These are phyloP conservation scores for Pachydiplax longipennis DNA, from an alignment of 2,888 invertebrate genomes.

Conservation along the genomic window DNA sequence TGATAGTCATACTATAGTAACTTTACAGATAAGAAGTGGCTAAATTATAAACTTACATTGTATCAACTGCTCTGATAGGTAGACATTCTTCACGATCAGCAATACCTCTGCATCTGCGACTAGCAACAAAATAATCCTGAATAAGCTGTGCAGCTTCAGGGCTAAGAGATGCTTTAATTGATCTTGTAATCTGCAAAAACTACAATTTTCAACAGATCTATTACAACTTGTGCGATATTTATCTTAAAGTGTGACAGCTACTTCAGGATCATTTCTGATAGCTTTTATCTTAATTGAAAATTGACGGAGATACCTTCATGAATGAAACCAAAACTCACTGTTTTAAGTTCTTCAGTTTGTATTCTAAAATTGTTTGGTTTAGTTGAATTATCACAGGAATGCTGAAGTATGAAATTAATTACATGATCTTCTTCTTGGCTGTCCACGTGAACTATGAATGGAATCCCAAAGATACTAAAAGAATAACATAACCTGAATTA, in stretches of 20 bases:
- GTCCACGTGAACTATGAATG: constrained; percentile 55
- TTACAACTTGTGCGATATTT: no score
- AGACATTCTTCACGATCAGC: constrained; percentile 55
- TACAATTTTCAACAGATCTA: neutral
- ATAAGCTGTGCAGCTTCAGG: constrained; percentile 58
- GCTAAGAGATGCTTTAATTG: neutral
- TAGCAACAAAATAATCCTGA: constrained; percentile 61
- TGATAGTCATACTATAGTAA: no score
- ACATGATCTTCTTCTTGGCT: constrained; percentile 54
- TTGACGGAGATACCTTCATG: no score
- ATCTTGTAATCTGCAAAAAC: neutral
- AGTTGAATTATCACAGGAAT: neutral
- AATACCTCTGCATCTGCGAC: constrained; percentile 56
- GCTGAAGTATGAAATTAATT: neutral
- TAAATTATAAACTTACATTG: constrained; percentile 53
- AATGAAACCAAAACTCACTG: neutral
- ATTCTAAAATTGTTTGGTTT: neutral
- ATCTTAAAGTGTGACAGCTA: no score
- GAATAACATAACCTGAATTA: neutral
- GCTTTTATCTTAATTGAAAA: no score
- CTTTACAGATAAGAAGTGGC: no score
- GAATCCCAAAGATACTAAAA: constrained; percentile 59
- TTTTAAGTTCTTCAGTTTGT: neutral
- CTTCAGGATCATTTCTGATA: no score
- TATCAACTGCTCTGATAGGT: constrained; percentile 54